These are phyloP conservation scores for Aphaenogaster floridana DNA, from an alignment of 1,140 invertebrate genomes.

Conservation along the genomic window DNA sequence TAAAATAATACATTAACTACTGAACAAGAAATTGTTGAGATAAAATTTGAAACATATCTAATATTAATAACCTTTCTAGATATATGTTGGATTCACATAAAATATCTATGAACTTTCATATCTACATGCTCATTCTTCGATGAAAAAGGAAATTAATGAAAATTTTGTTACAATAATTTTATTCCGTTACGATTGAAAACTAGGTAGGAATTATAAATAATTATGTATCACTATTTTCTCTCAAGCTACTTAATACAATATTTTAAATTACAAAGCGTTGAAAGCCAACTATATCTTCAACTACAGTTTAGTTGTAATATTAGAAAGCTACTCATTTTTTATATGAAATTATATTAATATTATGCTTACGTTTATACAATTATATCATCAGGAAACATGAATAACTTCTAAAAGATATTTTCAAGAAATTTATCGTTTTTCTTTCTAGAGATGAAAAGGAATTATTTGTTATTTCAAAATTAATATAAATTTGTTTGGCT, in stretches of 20 bases:
- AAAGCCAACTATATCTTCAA: constrained; percentile 9
- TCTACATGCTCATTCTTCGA: constrained; percentile 4
- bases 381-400: neutral
- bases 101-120: constrained; percentile 7
- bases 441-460: constrained; percentile 22
- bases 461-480: neutral
- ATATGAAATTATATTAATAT: constrained; percentile 4
- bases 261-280: constrained; percentile 13
- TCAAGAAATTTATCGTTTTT: neutral
- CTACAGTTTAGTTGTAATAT: constrained; percentile 29
- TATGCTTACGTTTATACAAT: neutral
- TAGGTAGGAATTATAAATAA: constrained; percentile 18
- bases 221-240: neutral
- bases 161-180: constrained; percentile 27
- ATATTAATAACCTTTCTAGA: constrained; percentile 24
- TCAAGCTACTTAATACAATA: neutral
- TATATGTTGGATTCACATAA: constrained; percentile 22
- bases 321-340: constrained; percentile 6
- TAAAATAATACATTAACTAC: constrained; percentile 22
- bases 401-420: neutral
- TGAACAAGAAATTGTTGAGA: neutral
- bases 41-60: constrained; percentile 29
- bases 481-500: constrained; percentile 22
- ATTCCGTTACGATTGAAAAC: neutral
- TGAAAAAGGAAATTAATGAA: constrained; percentile 24